These are phyloP conservation scores for Euclidia mi DNA, from an alignment of 2,888 invertebrate species.

Conservation along the genomic window DNA sequence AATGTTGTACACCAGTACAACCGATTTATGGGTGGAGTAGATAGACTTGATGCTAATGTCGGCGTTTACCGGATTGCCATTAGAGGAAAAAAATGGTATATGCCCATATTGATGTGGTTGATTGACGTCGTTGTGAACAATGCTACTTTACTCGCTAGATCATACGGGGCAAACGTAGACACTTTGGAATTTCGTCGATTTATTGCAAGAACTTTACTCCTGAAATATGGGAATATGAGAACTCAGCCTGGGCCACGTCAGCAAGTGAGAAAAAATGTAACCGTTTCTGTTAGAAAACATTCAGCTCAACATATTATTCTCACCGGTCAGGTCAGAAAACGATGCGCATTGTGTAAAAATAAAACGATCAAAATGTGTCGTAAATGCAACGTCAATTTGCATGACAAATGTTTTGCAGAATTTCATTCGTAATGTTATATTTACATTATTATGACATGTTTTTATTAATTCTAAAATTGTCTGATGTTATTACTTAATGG, in stretches of 20 bases:
- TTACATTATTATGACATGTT: background rate
- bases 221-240: background rate
- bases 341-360: background rate
- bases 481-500: background rate
- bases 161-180: background rate
- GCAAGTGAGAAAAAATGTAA: background rate
- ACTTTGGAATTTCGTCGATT: background rate
- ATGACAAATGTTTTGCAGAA: conserved; percentile 5
- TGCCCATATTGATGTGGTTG: conserved; percentile 1
- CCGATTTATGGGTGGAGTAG: conserved; percentile 8
- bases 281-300: background rate
- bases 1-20: conserved; percentile 13
- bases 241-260: background rate
- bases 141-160: background rate
- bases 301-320: background rate
- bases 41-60: background rate
- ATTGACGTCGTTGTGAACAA: background rate
- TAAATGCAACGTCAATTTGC: background rate
- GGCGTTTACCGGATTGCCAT: conserved; percentile 2
- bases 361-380: too few relatives aligned
- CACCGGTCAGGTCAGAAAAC: background rate
- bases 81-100: conserved; percentile 12
- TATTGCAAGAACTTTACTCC: background rate
- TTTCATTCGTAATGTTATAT: background rate
- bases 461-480: background rate